phyloP scores from a whole-genome alignment of 2,113 vertebrate genomes.

The Limanda limanda region DNA sequence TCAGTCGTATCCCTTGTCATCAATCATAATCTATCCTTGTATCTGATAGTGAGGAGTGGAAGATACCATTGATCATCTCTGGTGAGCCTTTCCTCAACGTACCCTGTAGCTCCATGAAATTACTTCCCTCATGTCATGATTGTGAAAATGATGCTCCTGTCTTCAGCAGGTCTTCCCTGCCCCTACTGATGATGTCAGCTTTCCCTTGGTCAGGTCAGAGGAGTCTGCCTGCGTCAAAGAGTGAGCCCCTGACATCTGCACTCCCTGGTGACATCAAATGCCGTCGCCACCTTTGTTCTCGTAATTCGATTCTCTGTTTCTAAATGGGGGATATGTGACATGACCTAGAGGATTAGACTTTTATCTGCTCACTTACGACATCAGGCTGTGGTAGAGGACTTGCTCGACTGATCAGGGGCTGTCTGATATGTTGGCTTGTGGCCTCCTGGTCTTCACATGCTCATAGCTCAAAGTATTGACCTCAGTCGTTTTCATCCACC shows the following conservation, averaged over 20 bases:
- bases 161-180: neutral
- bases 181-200: neutral
- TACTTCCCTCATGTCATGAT: too few species aligned
- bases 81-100: neutral
- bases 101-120: neutral
- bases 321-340: too few species aligned
- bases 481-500: neutral
- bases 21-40: neutral
- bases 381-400: too few species aligned
- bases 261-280: too few species aligned
- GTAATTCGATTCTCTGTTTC: too few species aligned
- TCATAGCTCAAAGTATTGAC: neutral
- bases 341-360: too few species aligned
- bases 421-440: neutral
- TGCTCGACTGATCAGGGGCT: neutral
- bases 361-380: too few species aligned
- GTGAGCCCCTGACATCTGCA: too few species aligned
- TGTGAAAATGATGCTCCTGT: neutral
- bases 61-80: neutral
- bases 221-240: neutral
- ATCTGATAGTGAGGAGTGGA: neutral
- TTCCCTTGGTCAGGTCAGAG: neutral
- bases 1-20: neutral
- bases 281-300: too few species aligned
- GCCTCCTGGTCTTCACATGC: neutral